Evolutionary conservation across 2,888 invertebrate genomes (phyloP).

Genomic region (Eudemis profundana): DNA sequence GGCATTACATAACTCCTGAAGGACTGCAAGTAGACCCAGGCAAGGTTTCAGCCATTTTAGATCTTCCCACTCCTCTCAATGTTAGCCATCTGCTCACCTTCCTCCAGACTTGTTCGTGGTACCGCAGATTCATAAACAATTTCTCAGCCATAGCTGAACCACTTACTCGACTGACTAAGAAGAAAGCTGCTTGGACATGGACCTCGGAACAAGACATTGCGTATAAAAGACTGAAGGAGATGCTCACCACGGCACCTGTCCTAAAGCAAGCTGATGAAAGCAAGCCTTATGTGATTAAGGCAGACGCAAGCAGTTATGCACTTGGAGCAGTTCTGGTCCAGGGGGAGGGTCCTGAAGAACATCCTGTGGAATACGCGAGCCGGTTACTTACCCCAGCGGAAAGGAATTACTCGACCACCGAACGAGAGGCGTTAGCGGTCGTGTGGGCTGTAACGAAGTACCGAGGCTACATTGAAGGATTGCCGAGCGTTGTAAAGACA

Average conservation of each 20-base stretch:
- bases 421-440: too few relatives aligned
- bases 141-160: constrained; percentile 50
- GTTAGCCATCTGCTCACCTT: constrained; percentile 47
- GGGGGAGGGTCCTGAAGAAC: too few relatives aligned
- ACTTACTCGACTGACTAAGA: constrained; percentile 50
- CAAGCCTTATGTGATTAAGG: constrained; percentile 42
- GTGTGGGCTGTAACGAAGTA: not conserved
- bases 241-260: constrained; percentile 47
- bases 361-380: too few relatives aligned
- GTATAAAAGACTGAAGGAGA: constrained; percentile 47
- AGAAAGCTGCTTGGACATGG: constrained; percentile 51
- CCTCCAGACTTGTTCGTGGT: constrained; percentile 51
- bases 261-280: constrained; percentile 45
- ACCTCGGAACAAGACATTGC: constrained; percentile 46
- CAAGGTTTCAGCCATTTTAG: too few relatives aligned
- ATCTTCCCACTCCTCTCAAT: constrained; percentile 11
- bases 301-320: constrained; percentile 46
- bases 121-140: constrained; percentile 48
- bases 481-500: not conserved
- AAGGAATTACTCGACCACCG: too few relatives aligned
- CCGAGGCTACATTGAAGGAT: not conserved
- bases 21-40: constrained; percentile 47
- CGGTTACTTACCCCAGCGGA: too few relatives aligned
- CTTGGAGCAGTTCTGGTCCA: too few relatives aligned
- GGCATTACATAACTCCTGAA: constrained; percentile 45